phyloP scores from a whole-genome alignment of 2,888 invertebrate species.

The Anodontia alba region DNA sequence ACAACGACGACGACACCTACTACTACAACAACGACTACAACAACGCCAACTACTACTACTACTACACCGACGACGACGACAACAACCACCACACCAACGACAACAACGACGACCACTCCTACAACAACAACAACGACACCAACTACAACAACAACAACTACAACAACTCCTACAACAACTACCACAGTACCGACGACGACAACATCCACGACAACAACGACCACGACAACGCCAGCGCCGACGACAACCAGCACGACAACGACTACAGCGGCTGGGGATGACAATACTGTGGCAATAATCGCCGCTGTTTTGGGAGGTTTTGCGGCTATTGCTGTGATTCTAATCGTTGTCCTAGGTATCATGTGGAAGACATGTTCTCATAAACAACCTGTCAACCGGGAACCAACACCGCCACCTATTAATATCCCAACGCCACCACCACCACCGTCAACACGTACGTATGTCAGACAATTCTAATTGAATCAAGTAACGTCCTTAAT shows the following conservation, averaged over 20 bases:
- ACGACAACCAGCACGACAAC: not conserved
- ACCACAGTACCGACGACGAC: not conserved
- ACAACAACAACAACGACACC: not conserved
- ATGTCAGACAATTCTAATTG: no score
- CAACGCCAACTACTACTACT: constrained; percentile 10
- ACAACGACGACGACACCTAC: constrained; percentile 14
- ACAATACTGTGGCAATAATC: not conserved
- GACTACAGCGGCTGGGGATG: not conserved
- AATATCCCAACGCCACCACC: not conserved
- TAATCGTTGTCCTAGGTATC: constrained; percentile 27
- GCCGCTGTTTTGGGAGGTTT: constrained; percentile 37
- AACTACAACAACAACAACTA: not conserved
- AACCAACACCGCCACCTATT: not conserved
- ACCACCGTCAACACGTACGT: constrained; percentile 1
- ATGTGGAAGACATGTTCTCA: constrained; percentile 24
- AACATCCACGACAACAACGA: not conserved
- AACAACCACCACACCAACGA: constrained; percentile 21
- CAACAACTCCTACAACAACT: not conserved
- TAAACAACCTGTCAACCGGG: constrained; percentile 25
- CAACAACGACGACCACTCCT: not conserved
- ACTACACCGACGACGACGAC: constrained; percentile 31
- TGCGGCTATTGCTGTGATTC: constrained; percentile 34
- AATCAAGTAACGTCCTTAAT: no score
- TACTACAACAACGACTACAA: not conserved
- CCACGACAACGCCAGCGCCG: not conserved